Evolutionary conservation across 2,113 vertebrate species (phyloP), one percentile per base, ranked within the genome.

Genomic region (Xiphophorus hellerii): DNA sequence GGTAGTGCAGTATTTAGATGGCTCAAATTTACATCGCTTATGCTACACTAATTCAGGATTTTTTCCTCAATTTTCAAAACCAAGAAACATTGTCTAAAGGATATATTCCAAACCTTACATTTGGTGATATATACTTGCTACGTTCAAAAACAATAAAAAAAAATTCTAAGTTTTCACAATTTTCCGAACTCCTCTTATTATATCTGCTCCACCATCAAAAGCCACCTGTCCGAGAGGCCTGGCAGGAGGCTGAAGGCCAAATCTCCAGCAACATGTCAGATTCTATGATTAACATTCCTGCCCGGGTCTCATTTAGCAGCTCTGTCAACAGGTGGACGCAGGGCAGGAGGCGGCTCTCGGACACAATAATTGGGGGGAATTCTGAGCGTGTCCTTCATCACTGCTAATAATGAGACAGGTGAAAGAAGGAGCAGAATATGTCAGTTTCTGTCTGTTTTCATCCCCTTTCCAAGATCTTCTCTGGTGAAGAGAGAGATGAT

Each of bases 291-390:
- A 94, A 93, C 93, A 92, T 93, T 93, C 89, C 94, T 92, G 66
- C 76, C 71, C 44, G 25, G 85, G 89, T 71, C 92, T 92, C 71
- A 89, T 95, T 94, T 90, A 86, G 62, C 79, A 65, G 22, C 92
- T 93, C 90, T 91, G 82, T 95, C 91, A 92, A 96, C 95, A 96
- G 95, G 94, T 96, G 93, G 94, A 91, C 82, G 88, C 64, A 89
- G 95, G 89, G 88, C 77, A 51, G 83, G 92, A 93, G 93, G 91
- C 74, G 29, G 81, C 79, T 88, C 51, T 74, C 71, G 73, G 83
- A 86, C 66, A 39, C 76, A 69, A 75, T 94, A 94, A 96, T 93
- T 96, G 93, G 88, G 86, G 75, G 12, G 60, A 92, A 95, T 96
- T 96, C 94, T 94, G 92, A 85, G 64, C 62, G 77, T 76, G 81